These are phyloP conservation scores for Epiperipatus broadwayi DNA, from an alignment of 2,888 invertebrate species.

Conservation along the genomic window DNA sequence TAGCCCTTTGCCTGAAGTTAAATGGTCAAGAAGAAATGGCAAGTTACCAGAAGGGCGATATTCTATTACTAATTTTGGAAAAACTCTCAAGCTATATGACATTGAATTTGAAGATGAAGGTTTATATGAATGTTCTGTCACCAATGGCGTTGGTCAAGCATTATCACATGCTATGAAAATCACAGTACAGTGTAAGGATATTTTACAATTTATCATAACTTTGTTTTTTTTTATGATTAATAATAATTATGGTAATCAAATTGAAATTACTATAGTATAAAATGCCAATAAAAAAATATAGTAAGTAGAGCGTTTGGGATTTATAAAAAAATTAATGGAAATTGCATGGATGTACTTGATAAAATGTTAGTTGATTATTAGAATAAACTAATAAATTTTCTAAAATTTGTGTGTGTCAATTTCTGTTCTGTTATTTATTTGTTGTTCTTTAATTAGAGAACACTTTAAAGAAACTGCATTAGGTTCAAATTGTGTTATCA, in stretches of 20 bases:
- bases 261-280: too few species aligned
- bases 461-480: too few species aligned
- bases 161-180: slow-evolving; percentile 66
- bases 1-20: slow-evolving; percentile 75
- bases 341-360: too few species aligned
- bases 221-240: background rate
- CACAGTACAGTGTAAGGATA: slow-evolving; percentile 23
- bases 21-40: slow-evolving; percentile 67
- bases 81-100: slow-evolving; percentile 67
- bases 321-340: too few species aligned
- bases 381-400: too few species aligned
- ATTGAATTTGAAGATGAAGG: slow-evolving; percentile 76
- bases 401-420: too few species aligned
- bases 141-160: slow-evolving; percentile 69
- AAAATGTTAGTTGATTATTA: too few species aligned
- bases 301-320: too few species aligned
- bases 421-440: too few species aligned
- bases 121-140: slow-evolving; percentile 75
- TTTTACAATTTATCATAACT: slow-evolving; percentile 4
- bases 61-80: slow-evolving; percentile 64
- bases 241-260: background rate
- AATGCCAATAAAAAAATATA: too few species aligned
- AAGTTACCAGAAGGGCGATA: slow-evolving; percentile 35
- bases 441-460: too few species aligned
- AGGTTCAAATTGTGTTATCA: too few species aligned